These are phyloP conservation scores for Patella vulgata DNA, from an alignment of 1,140 invertebrate species.

Conservation along the genomic window DNA sequence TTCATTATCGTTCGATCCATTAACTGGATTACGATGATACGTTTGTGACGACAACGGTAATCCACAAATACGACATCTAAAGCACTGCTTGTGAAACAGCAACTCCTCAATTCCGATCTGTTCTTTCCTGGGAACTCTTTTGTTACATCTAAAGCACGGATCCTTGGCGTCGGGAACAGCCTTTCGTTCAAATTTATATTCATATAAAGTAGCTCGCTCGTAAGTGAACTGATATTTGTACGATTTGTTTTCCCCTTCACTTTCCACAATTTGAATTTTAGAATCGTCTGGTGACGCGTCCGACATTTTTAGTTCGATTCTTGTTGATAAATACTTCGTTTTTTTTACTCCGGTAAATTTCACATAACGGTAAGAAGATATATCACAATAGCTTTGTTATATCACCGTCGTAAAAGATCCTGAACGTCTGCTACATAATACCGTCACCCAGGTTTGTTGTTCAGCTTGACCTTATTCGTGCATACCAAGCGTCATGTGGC, in stretches of 20 bases:
- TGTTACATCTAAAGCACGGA: conserved; percentile 60
- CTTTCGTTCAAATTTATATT: conserved; percentile 57
- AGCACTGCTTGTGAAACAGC: conserved; percentile 61
- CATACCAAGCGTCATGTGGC: conserved; percentile 3
- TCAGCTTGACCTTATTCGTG: neutral
- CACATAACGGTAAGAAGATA: neutral
- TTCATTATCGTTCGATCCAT: conserved; percentile 47
- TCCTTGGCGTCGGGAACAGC: conserved; percentile 49
- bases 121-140: conserved; percentile 52
- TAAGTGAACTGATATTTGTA: conserved; percentile 59
- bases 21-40: conserved; percentile 53
- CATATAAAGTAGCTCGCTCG: conserved; percentile 57
- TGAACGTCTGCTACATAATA: neutral
- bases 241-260: conserved; percentile 41
- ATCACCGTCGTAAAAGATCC: neutral
- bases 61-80: conserved; percentile 56
- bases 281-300: conserved; percentile 21
- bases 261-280: conserved; percentile 40
- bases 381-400: neutral
- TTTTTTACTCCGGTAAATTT: neutral
- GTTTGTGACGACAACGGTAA: conserved; percentile 62
- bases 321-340: no score
- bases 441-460: neutral
- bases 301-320: conserved; percentile 5
- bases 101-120: conserved; percentile 57